A percentile compares a stretch with the other conserved stretches of the same genome.
Conservation (phyloP, 2,113 vertebrate species). For the Nothoprocta pentlandii region DNA sequence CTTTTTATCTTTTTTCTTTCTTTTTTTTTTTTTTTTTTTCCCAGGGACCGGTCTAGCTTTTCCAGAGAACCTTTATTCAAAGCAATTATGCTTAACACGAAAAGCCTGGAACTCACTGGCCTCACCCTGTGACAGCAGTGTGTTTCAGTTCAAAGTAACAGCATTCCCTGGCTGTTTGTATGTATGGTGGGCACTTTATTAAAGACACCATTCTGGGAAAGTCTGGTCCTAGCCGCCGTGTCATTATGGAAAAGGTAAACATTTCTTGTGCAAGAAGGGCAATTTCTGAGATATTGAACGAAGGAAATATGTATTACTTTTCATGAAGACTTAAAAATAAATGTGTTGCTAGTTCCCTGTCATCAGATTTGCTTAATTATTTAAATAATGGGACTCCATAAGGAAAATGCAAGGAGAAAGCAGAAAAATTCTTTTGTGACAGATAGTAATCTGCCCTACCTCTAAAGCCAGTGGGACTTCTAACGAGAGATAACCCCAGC, state of each 20-base stretch:
- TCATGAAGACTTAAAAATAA: conserved; percentile 35
- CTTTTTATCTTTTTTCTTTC: background rate
- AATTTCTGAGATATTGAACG: conserved; percentile 41
- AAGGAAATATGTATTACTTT: conserved; percentile 66
- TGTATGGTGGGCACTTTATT: conserved; percentile 57
- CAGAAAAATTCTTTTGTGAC: background rate
- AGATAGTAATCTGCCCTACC: background rate
- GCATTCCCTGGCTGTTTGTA: conserved; percentile 66
- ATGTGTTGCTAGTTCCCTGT: conserved; percentile 38
- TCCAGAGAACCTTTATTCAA: conserved; percentile 54
- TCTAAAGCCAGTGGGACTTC: background rate
- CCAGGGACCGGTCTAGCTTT: conserved; percentile 11
- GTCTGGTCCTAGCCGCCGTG: conserved; percentile 18
- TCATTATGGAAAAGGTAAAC: conserved; percentile 71
- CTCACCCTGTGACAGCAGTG: conserved; percentile 47
- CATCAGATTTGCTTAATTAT: conserved; percentile 33
- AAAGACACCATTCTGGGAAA: conserved; percentile 64
- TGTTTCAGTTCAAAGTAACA: conserved; percentile 61
- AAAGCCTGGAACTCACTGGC: conserved; percentile 39
- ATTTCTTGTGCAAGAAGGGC: conserved; percentile 67
- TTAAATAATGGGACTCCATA: conserved; percentile 34
- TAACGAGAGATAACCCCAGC: background rate
- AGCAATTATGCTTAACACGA: conserved; percentile 74
- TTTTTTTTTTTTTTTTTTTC: background rate
- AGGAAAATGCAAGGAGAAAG: conserved; percentile 2